Percentiles rank a stretch among this genome's conserved stretches.
These are phyloP conservation scores for Ptilodon capucinus DNA, from an alignment of 2,888 invertebrate species.

Conservation along the genomic window DNA sequence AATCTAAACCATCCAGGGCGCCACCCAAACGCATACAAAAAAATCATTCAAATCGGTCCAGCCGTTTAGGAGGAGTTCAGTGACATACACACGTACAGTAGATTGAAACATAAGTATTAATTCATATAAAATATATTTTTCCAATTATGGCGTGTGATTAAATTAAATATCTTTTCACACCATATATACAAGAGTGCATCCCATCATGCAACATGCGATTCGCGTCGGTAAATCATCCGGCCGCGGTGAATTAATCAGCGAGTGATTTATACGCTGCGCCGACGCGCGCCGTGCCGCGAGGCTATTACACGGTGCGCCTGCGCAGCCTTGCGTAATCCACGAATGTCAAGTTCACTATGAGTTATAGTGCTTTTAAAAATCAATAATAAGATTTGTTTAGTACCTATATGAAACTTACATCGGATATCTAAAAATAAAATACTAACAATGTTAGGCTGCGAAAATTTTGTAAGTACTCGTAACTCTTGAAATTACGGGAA, in stretches of 20 bases:
- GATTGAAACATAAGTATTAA: too few relatives aligned
- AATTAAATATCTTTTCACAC: background rate
- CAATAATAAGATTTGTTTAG: background rate
- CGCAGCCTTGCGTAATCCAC: conserved; percentile 27
- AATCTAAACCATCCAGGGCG: too few relatives aligned
- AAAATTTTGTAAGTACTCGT: too few relatives aligned
- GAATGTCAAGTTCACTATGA: conserved; percentile 36
- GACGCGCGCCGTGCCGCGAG: background rate
- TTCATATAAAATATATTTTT: background rate
- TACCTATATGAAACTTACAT: too few relatives aligned
- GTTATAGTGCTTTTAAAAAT: background rate
- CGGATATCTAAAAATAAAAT: too few relatives aligned
- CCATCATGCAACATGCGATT: background rate
- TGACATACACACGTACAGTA: too few relatives aligned
- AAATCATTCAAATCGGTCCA: too few relatives aligned
- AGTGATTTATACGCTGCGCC: conserved; percentile 17
- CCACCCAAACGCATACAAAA: too few relatives aligned
- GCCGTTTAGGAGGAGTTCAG: too few relatives aligned
- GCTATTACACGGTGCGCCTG: conserved; percentile 6
- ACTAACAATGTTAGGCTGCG: too few relatives aligned
- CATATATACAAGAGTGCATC: background rate
- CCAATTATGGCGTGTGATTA: background rate
- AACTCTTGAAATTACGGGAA: too few relatives aligned
- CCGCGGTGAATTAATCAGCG: conserved; percentile 18
- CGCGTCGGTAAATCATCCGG: background rate